Percentiles rank a stretch among this genome's conserved stretches.
phyloP scores from a whole-genome alignment of 2,113 vertebrate genomes.

The Peromyscus californicus region DNA sequence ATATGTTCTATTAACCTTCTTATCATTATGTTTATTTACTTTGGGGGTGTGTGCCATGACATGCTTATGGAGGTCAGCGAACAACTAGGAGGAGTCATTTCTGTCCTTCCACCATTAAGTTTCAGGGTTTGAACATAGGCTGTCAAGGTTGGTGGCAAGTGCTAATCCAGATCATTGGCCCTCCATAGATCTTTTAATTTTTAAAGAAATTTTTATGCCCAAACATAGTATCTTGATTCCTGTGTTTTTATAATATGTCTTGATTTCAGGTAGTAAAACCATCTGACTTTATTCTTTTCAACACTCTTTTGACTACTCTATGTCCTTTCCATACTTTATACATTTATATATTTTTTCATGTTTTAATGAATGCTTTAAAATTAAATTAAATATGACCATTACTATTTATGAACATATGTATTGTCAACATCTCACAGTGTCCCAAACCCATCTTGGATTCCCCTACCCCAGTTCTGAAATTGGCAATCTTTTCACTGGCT shows the following conservation, averaged over 20 bases:
- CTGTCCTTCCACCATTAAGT: not conserved
- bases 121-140: not conserved
- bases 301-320: not conserved
- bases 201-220: not conserved
- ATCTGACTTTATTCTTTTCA: not conserved
- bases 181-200: not conserved
- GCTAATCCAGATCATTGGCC: not conserved
- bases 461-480: not conserved
- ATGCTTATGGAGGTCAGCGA: not conserved
- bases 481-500: not conserved
- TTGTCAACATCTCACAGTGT: not conserved
- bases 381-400: not conserved
- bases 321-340: not conserved
- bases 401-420: not conserved
- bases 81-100: not conserved
- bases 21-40: not conserved
- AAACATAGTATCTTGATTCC: slow-evolving; percentile 2
- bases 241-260: not conserved
- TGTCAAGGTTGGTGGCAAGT: not conserved
- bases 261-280: not conserved
- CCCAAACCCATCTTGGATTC: not conserved
- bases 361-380: not conserved
- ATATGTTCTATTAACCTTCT: not conserved
- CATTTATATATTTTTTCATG: not conserved
- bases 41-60: not conserved